These are phyloP conservation scores for Pangasius macronema DNA, from an alignment of 2,797 vertebrate genomes.

Conservation along the genomic window DNA sequence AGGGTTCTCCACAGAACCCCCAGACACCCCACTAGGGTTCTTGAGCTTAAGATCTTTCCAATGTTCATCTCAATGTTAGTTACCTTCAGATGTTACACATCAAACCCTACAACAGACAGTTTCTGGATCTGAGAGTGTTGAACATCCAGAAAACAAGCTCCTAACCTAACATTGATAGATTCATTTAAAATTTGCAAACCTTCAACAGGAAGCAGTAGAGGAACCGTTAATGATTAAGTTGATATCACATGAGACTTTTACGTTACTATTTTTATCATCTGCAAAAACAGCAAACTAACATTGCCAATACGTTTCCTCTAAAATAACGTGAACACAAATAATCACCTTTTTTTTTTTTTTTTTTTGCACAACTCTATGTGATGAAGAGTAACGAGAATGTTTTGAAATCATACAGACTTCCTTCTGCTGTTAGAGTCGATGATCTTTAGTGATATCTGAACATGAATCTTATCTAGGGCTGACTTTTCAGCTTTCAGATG, in stretches of 20 bases:
- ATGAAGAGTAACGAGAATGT: not conserved
- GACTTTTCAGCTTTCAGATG: conserved; percentile 2
- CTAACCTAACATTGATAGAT: not conserved
- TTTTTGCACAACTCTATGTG: not conserved
- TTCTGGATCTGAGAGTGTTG: not conserved
- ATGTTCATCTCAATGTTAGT: not conserved
- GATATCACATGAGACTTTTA: not conserved
- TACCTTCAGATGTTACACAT: not conserved
- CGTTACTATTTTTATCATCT: not conserved
- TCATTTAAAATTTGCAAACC: not conserved
- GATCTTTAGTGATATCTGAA: not conserved
- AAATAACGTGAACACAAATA: not conserved
- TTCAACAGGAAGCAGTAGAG: not conserved
- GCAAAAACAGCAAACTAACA: not conserved
- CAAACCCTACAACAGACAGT: not conserved
- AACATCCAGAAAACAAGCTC: not conserved
- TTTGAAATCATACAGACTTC: not conserved
- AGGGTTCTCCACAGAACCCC: not conserved
- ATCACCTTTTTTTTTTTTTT: not conserved
- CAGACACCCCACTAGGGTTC: not conserved
- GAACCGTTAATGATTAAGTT: not conserved
- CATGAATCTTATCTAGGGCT: not conserved
- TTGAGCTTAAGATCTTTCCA: not conserved
- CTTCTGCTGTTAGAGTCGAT: not conserved
- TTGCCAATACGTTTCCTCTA: not conserved